Evolutionary conservation across 1,140 invertebrate genomes (phyloP), one percentile per base, ranked within the genome.

Genomic region (Homarus americanus): DNA sequence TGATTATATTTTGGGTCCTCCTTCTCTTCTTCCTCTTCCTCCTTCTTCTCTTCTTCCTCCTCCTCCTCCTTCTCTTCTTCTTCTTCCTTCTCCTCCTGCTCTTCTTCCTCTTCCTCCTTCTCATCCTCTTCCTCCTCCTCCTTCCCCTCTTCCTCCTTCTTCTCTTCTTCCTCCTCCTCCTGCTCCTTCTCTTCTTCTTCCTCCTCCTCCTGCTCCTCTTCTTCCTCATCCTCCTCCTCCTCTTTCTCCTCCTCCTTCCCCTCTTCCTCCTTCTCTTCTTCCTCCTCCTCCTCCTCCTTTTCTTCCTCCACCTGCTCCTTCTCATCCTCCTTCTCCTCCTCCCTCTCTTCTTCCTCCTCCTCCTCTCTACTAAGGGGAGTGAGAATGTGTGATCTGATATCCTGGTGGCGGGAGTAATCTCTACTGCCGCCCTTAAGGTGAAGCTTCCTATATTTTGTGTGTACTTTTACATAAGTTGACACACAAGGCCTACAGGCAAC

Each of bases 1-100:
- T 58, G 10, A 12, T 10, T 10, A 12, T n/a, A n/a, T n/a, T n/a
- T n/a, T n/a, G n/a, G n/a, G n/a, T n/a, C n/a, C n/a, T 49, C 9
- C 44, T 80, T 3, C 4, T 80, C 9, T n/a, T 40, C 76, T 44
- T n/a, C 76, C 15, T 79, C 76, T 24, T 79, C 41, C 32, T 78
- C 34, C 28, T 24, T 53, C 32, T 20, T 24, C 15, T 63, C 10
- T 9, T n/a, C 7, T 34, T n/a, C 2, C 2, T 63, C n/a, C 58
- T 20, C 40, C 79, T 34, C 32, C 40, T 20, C 3, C 15, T 12
- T 12, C n/a, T 49, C n/a, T 20, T 49, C 41, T 28, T 40, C 49
- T 24, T 24, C 32, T 44, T 53, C 28, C 78, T 53, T 80, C 38
- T 17, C 38, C 34, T 36, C 28, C 28, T 41, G 28, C 24, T 15